phyloP scores from a whole-genome alignment of 2,113 vertebrate genomes.

The Poeciliopsis prolifica region DNA sequence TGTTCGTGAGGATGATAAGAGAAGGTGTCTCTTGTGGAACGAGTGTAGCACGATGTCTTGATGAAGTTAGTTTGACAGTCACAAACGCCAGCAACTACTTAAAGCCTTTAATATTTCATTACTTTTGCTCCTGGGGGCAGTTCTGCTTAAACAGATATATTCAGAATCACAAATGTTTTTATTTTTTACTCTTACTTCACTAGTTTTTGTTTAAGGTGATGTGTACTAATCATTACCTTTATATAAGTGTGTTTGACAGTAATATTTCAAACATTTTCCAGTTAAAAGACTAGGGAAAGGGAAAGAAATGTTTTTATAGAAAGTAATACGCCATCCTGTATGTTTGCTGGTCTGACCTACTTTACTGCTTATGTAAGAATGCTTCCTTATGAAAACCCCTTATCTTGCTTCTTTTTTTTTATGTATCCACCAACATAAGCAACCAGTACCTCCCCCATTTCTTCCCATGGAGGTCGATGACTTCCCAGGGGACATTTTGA shows the following conservation, averaged over 20 bases:
- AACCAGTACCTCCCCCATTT: slow-evolving; percentile 26
- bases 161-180: neutral
- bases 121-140: neutral
- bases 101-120: slow-evolving; percentile 25
- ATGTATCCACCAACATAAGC: neutral
- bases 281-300: slow-evolving; percentile 37
- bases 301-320: slow-evolving; percentile 24
- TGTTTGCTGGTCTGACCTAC: slow-evolving; percentile 58
- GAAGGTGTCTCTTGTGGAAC: slow-evolving; percentile 24
- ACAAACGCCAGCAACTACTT: slow-evolving; percentile 12
- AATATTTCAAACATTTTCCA: slow-evolving; percentile 13
- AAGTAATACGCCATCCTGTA: slow-evolving; percentile 50
- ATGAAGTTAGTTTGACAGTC: slow-evolving; percentile 3
- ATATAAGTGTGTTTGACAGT: slow-evolving; percentile 2
- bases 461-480: slow-evolving; percentile 20
- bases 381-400: slow-evolving; percentile 45
- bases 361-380: slow-evolving; percentile 66
- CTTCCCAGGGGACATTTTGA: slow-evolving; percentile 39
- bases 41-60: neutral
- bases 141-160: slow-evolving; percentile 13
- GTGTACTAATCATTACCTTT: slow-evolving; percentile 10
- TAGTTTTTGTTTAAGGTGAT: slow-evolving; percentile 29
- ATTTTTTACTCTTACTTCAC: neutral
- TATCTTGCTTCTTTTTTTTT: slow-evolving; percentile 50
- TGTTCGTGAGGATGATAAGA: slow-evolving; percentile 33